Evolutionary conservation across 2,113 vertebrate species (phyloP).

Genomic region (Meleagris gallopavo): DNA sequence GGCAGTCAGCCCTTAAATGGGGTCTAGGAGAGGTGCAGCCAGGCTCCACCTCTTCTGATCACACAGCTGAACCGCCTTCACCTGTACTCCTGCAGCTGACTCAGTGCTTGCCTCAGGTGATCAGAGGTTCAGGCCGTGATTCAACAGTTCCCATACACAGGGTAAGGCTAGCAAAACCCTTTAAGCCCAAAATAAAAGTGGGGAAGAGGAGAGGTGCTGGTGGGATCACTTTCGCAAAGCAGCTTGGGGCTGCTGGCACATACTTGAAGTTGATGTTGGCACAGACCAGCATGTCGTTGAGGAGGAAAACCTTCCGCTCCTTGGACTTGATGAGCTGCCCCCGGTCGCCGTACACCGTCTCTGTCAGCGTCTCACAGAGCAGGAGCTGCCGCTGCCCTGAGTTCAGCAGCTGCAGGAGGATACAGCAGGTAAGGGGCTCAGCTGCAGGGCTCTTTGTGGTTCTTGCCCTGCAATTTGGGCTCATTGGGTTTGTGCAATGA

Average conservation of each 20-base stretch:
- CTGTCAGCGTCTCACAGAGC: constrained; percentile 88
- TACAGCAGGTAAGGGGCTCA: not conserved
- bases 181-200: accelerated
- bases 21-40: too few relatives aligned
- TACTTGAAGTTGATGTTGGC: constrained; percentile 97
- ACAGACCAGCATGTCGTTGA: constrained; percentile 90
- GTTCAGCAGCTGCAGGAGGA: constrained; percentile 82
- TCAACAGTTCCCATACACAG: too few relatives aligned
- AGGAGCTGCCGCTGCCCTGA: constrained; percentile 90
- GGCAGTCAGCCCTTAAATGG: too few relatives aligned
- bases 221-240: accelerated
- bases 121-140: too few relatives aligned
- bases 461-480: not conserved
- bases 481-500: not conserved
- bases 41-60: too few relatives aligned
- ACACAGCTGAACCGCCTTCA: too few relatives aligned
- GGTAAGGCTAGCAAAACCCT: not conserved
- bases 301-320: constrained; percentile 93
- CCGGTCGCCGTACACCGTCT: constrained; percentile 88
- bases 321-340: constrained; percentile 96
- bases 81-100: too few relatives aligned
- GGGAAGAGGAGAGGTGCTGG: not conserved
- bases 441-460: not conserved
- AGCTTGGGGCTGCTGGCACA: not conserved
- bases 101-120: too few relatives aligned